Evolutionary conservation across 2,113 vertebrate species (phyloP), one percentile per base, ranked within the genome.

Genomic region (Morone saxatilis): DNA sequence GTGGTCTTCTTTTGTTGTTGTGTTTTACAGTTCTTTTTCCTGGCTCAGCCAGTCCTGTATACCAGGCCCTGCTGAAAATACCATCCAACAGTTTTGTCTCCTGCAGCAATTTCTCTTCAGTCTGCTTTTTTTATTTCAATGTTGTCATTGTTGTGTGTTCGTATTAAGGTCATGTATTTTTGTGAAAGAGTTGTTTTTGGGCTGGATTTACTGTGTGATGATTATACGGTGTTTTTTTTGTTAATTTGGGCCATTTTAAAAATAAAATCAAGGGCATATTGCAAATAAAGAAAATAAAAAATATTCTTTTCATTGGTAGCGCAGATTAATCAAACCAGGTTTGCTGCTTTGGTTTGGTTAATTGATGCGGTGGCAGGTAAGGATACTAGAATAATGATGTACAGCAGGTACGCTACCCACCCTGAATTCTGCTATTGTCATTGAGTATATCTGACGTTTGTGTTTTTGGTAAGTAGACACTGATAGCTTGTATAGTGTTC

Each of bases 1-100:
- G 97, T 99, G 97, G 97, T 99, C 97, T 99, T 91, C 87, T 99
- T 97, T 98, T 99, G 98, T 99, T 98, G 97, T 99, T 99, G 98
- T 99, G 98, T 99, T 99, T 99, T 99, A 98, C 98, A 99, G 98
- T 99, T 99, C 97, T 99, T 99, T 98, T 99, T 98, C 98, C 97
- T 99, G 98, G 98, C 97, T 98, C 98, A 98, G 98, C 97, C 98
- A 99, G 97, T 97, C 98, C 98, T 98, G 98, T 99, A 97, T 97
- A 98, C 98, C 97, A 99, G 98, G 97, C 97, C 97, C 97, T 97
- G 98, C 97, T 97, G 98, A 99, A 98, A 99, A 99, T 97, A 97
- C 98, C 98, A 98, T 96, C 97, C 97, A 98, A 97, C 97, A 97
- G 97, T 98, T 98, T 99, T 95, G 94, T 98, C 97, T 97, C 97